phyloP scores from a whole-genome alignment of 2,888 invertebrate genomes.

The Trilocha varians region DNA sequence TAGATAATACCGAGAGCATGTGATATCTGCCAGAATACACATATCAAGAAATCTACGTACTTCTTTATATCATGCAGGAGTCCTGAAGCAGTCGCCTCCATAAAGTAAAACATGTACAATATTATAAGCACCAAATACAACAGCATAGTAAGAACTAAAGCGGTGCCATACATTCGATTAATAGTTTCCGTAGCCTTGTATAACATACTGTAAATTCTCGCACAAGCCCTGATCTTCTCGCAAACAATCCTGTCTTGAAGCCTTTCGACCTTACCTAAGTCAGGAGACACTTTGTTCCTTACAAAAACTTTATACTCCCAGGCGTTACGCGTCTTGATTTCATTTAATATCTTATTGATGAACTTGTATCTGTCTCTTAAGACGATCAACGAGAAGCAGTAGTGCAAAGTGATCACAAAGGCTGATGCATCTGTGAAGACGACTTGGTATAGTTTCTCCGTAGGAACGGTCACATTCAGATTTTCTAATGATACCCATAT shows the following conservation, averaged over 20 bases:
- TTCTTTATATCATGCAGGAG: conserved; percentile 35
- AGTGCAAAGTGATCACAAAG: conserved; percentile 29
- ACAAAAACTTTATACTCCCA: conserved; percentile 30
- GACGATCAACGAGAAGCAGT: conserved; percentile 28
- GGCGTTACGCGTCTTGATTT: conserved; percentile 27
- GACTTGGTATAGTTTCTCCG: conserved; percentile 37
- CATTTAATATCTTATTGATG: conserved; percentile 33
- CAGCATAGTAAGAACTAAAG: conserved; percentile 30
- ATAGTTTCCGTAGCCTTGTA: conserved; percentile 22
- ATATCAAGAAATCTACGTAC: conserved; percentile 37
- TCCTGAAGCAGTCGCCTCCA: conserved; percentile 52
- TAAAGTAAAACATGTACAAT: conserved; percentile 47
- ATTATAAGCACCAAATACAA: conserved; percentile 28
- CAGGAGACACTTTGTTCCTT: conserved; percentile 19
- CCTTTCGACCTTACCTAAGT: conserved; percentile 20
- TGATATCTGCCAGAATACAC: conserved; percentile 39
- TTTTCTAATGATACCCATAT: conserved; percentile 29
- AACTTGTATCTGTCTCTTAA: conserved; percentile 32
- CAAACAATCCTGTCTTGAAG: conserved; percentile 33
- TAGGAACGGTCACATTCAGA: conserved; percentile 25
- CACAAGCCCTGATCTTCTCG: conserved; percentile 39
- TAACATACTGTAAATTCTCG: conserved; percentile 36
- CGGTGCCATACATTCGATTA: conserved; percentile 32
- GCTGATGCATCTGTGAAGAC: conserved; percentile 31
- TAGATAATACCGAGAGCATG: conserved; percentile 30